Base-by-base conservation (phyloP, 2,113 vertebrate genomes). In the Actenoides hombroni region DNA sequence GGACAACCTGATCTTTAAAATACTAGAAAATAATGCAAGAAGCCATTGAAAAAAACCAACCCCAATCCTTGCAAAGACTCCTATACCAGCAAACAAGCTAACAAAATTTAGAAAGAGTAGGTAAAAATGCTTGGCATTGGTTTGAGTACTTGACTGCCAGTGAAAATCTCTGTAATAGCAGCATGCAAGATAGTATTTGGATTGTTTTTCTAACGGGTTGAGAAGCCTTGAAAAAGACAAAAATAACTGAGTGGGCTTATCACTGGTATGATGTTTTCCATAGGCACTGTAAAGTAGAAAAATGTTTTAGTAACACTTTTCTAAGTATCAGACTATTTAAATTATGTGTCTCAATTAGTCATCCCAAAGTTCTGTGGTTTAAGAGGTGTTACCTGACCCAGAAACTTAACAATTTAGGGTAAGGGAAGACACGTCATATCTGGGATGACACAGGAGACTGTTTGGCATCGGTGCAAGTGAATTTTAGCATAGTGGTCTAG, bases 311-410 rank as follows among this genome's bases (percentile, higher is more conserved):
- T 90, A 60, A 65, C 35, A 26, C 42, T 71, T 88, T 87, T 90
- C 23, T 63, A 56, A 78, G 60, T 78, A 86, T 67, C 29, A 75
- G 59, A 29, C 60, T 74, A 2, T 64, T 71, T 29, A 51, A 77
- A 19, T 91, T 86, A 33, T 10, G 5, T 70, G 71, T 64, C 71
- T 77, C 88, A 83, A 59, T 93, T 93, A 92, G 54, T 94, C 92
- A 92, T 65, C 60, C 16, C 23, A 15, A 60, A 93, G 33, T n/a
- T 86, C 59, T 70, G 90, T 74, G 90, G 75, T 74, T 74, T 92
- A 42, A 74, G 71, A 83, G 85, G 94, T 63, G 56, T 83, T 95
- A 88, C 88, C 79, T 92, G 76, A 91, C 85, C 63, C 71, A 80
- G 59, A 83, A 59, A 9, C 11, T 35, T 51, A 44, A 64, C 1